Conservation (phyloP, 1,140 invertebrate genomes). For the Caenorhabditis latens region DNA sequence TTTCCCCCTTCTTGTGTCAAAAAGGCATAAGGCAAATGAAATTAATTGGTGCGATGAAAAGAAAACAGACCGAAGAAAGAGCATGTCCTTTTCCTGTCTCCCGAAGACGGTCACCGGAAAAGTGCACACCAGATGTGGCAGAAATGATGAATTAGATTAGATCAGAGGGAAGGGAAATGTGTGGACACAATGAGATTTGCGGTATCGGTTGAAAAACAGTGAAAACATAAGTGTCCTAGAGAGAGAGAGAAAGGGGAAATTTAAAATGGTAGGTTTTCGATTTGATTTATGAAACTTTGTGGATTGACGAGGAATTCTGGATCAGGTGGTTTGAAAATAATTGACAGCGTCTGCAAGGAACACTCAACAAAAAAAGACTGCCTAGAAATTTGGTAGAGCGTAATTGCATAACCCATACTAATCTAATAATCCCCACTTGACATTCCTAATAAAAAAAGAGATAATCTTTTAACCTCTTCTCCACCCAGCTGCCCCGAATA, state of each 20-base stretch:
- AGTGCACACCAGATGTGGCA: conserved; percentile 29
- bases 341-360: no score
- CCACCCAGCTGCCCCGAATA: conserved; percentile 40
- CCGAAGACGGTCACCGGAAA: conserved; percentile 21
- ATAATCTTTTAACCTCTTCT: conserved; percentile 36
- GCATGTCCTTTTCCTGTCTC: conserved; percentile 5
- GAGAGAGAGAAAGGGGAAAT: no score
- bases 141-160: conserved; percentile 46
- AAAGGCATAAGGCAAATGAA: conserved; percentile 11
- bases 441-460: background rate
- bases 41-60: background rate
- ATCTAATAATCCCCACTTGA: no score
- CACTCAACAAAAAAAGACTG: no score
- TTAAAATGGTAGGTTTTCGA: no score
- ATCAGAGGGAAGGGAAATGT: background rate
- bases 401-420: no score
- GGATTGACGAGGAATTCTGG: no score
- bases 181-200: conserved; percentile 32
- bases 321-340: no score
- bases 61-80: background rate
- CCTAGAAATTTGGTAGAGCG: no score
- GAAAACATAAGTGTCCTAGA: background rate
- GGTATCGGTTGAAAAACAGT: conserved; percentile 10
- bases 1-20: background rate
- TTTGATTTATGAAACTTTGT: no score